Evolutionary conservation across 35 echinoderm and acorn worm genomes (phyloP).

Genomic region (Hemicentrotus pulcherrimus): DNA sequence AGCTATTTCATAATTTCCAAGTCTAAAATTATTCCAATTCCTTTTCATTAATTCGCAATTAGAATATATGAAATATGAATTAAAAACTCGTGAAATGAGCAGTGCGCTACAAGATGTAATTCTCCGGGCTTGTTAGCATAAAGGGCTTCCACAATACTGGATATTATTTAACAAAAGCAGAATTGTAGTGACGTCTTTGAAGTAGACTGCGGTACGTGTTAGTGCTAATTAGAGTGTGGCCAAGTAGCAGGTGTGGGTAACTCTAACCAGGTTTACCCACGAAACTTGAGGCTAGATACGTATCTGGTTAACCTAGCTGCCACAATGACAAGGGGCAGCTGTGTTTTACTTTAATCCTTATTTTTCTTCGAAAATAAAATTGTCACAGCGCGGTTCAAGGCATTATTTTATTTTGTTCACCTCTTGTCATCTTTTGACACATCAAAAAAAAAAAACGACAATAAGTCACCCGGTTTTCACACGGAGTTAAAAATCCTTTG

Average conservation of each 20-base stretch:
- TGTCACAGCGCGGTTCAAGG: neutral
- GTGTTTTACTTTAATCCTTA: neutral
- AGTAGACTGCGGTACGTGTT: neutral
- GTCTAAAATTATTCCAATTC: too few species aligned
- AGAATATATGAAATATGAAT: too few species aligned
- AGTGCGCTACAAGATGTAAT: too few species aligned
- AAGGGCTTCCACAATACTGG: too few species aligned
- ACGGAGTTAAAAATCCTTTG: too few species aligned
- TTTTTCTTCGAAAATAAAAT: neutral
- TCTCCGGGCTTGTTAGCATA: too few species aligned
- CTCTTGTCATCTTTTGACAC: neutral
- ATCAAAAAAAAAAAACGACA: too few species aligned
- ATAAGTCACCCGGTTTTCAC: too few species aligned
- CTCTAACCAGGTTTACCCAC: neutral
- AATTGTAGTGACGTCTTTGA: neutral
- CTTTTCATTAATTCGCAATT: too few species aligned
- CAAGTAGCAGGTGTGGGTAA: neutral
- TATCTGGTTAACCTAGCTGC: neutral
- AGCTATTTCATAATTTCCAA: too few species aligned
- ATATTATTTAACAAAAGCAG: too few species aligned
- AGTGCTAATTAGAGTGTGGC: neutral
- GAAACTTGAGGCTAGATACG: constrained; percentile 2
- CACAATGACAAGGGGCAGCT: neutral
- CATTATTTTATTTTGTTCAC: neutral
- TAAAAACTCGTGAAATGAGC: too few species aligned